Conservation (phyloP, 2,113 vertebrate genomes). For the Echinops telfairi region DNA sequence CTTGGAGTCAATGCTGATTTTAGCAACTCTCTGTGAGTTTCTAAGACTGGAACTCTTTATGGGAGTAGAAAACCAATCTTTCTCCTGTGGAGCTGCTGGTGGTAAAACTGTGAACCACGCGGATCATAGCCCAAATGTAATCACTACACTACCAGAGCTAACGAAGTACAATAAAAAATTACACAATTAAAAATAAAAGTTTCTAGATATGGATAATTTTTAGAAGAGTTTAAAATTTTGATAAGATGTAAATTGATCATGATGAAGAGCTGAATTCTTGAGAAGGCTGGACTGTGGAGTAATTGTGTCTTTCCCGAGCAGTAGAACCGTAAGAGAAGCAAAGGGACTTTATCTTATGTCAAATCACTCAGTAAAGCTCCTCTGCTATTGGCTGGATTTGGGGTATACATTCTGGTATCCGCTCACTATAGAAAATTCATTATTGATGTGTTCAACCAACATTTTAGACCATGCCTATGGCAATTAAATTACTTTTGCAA, state of each 20-base stretch:
- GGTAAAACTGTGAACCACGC: no score
- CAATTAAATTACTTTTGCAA: neutral
- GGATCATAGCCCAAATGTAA: no score
- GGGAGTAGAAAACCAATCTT: no score
- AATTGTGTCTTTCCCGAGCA: neutral
- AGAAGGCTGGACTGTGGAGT: neutral
- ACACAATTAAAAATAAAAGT: neutral
- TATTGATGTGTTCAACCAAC: neutral
- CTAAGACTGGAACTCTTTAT: no score
- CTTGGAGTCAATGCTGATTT: no score
- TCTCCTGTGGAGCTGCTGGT: no score
- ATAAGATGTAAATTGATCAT: neutral
- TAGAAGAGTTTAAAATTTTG: neutral
- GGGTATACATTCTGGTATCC: neutral
- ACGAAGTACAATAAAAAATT: no score
- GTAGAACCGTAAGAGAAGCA: neutral
- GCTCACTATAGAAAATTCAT: neutral
- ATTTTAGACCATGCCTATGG: neutral
- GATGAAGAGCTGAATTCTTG: neutral
- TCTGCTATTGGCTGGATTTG: neutral
- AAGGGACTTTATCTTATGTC: neutral
- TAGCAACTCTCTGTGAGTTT: no score
- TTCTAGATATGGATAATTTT: neutral
- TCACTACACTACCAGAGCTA: no score
- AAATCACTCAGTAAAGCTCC: neutral